Conservation (phyloP, 1,140 invertebrate genomes). For the Vollenhovia emeryi region DNA sequence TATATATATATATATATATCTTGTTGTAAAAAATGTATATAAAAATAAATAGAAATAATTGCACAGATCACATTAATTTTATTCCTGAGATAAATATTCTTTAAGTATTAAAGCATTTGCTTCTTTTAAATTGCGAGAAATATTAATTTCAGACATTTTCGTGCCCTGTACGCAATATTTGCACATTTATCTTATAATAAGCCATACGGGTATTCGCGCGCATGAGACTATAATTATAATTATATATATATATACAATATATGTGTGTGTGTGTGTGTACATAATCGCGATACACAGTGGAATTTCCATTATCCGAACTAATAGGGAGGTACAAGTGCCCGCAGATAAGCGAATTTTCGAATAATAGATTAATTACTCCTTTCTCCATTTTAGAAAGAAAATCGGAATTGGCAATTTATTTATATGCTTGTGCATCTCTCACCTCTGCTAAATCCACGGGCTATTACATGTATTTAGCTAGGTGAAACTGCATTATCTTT, state of each 20-base stretch:
- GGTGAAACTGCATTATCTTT: slow-evolving; percentile 32
- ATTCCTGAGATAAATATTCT: neutral
- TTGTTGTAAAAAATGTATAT: neutral
- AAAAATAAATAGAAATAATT: neutral
- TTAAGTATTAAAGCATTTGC: neutral
- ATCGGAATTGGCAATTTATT: neutral
- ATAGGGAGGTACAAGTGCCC: neutral
- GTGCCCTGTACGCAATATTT: neutral
- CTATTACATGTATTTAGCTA: neutral
- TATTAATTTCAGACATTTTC: neutral
- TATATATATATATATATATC: neutral
- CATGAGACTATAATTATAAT: slow-evolving; percentile 17
- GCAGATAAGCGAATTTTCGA: slow-evolving; percentile 22
- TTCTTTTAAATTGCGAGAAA: neutral
- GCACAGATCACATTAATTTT: neutral
- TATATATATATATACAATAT: neutral
- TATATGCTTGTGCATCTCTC: neutral
- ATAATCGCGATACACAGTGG: neutral
- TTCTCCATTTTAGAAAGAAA: neutral
- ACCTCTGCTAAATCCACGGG: neutral
- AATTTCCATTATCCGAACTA: slow-evolving; percentile 25
- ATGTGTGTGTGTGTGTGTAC: too few species aligned
- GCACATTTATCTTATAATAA: neutral
- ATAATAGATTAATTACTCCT: neutral
- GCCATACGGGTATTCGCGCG: neutral